These are phyloP conservation scores for Thalassoma bifasciatum DNA, from an alignment of 2,113 vertebrate genomes.

Conservation along the genomic window DNA sequence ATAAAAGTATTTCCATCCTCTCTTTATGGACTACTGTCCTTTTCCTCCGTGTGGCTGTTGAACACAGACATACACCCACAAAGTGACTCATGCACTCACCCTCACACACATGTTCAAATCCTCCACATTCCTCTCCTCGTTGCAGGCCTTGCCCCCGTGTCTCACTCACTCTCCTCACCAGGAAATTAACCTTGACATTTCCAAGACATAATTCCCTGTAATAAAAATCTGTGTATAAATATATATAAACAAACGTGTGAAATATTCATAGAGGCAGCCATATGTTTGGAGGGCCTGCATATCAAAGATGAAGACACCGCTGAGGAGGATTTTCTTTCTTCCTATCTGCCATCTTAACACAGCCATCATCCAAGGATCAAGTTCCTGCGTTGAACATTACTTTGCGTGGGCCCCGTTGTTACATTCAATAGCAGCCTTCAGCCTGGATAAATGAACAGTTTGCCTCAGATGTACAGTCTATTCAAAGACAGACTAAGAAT, in stretches of 20 bases:
- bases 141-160: slow-evolving; percentile 45
- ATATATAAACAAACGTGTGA: slow-evolving; percentile 80
- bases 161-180: slow-evolving; percentile 57
- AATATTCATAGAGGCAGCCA: slow-evolving; percentile 74
- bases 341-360: slow-evolving; percentile 66
- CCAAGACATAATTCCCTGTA: slow-evolving; percentile 76
- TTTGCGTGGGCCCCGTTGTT: slow-evolving; percentile 25
- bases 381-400: slow-evolving; percentile 47
- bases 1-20: slow-evolving; percentile 52
- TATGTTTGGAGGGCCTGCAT: slow-evolving; percentile 41
- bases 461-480: slow-evolving; percentile 8
- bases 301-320: slow-evolving; percentile 55
- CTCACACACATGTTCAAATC: slow-evolving; percentile 32
- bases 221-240: slow-evolving; percentile 77
- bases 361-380: slow-evolving; percentile 65
- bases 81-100: slow-evolving; percentile 20
- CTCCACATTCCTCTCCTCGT: slow-evolving; percentile 43
- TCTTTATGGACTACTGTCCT: slow-evolving; percentile 42
- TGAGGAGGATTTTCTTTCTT: slow-evolving; percentile 47
- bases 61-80: slow-evolving; percentile 36
- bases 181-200: slow-evolving; percentile 82
- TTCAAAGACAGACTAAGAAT: slow-evolving; percentile 42
- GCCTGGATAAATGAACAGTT: slow-evolving; percentile 47
- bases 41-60: slow-evolving; percentile 45
- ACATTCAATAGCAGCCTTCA: slow-evolving; percentile 45